Evolutionary conservation across 2,113 vertebrate species (phyloP), one percentile per base, ranked within the genome.

Genomic region (Xyliphius kryptos): DNA sequence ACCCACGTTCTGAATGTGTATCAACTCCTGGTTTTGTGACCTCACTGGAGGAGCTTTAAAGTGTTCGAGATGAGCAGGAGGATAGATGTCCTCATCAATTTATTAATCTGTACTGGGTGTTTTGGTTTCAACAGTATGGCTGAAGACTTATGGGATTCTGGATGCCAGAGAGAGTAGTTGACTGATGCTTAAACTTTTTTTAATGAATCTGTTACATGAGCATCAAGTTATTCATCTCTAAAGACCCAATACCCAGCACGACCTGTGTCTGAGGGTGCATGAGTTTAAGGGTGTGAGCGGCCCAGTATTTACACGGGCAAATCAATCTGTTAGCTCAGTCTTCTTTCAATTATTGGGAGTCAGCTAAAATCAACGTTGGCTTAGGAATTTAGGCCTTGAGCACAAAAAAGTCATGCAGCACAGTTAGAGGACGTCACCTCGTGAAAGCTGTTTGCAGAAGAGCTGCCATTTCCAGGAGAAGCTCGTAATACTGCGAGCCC

Each of bases 31-130:
- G 68, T 80, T 84, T 81, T 80, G 83, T 73, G 83, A 83, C 83
- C 81, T 86, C 84, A 88, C 83, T 83, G 81, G 52, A 85, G 82
- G 80, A 79, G 79, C 69, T 88, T 88, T 87, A 85, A 89, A 84
- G 81, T 84, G 70, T 73, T 70, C 10, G 69, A 76, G 79, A 82
- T 80, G 83, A 84, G 82, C 81, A 77, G 80, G 77, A 80, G 81
- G 82, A 83, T 85, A 65, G 74, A 79, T 77, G 77, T 81, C 77
- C 75, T 71, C 60, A 84, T 86, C 78, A 83, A 80, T 86, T 82
- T 81, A 67, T 77, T 73, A 68, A 71, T 71, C 58, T 54, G 20
- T 61, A 32, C 66, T 37, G 76, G 83, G 77, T 79, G 75, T 84
- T 86, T 86, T 79, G 75, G 74, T 69, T 82, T 77, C 77, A 77